A percentile compares a stretch with the other conserved stretches of the same genome.
Evolutionary conservation across 1,140 invertebrate species (phyloP).

Genomic region (Atta colombica): DNA sequence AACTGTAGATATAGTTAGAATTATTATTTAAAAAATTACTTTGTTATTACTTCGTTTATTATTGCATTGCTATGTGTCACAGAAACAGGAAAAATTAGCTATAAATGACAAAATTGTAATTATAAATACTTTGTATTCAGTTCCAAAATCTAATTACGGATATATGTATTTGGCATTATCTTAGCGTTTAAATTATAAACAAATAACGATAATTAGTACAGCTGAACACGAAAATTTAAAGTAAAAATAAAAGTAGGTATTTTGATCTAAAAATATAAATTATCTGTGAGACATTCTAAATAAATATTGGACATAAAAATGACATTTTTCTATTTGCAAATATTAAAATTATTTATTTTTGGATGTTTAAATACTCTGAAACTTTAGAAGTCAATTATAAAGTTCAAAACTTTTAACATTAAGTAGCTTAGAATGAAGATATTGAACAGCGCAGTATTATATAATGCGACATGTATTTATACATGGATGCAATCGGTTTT

Average conservation of each 20-base stretch:
- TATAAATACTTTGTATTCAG: neutral
- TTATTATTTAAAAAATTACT: neutral
- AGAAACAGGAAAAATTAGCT: neutral
- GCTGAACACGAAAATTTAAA: neutral
- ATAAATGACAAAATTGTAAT: neutral
- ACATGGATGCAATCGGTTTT: neutral
- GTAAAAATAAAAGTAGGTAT: neutral
- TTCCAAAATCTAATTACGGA: neutral
- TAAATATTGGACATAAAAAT: constrained; percentile 5
- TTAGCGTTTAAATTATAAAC: neutral
- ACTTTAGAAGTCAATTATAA: neutral
- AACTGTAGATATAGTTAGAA: neutral
- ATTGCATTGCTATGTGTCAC: neutral
- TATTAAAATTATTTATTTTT: constrained; percentile 5
- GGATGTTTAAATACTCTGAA: neutral
- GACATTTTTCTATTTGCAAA: too few relatives aligned
- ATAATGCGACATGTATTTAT: neutral
- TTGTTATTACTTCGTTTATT: neutral
- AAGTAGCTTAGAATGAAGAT: neutral
- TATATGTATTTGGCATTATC: neutral
- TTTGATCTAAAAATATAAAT: neutral
- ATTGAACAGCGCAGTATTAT: neutral
- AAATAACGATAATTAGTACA: neutral
- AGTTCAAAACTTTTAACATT: neutral
- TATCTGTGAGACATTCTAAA: neutral